Conservation (phyloP, 2,888 invertebrate species). For the Hypsopygia costalis region DNA sequence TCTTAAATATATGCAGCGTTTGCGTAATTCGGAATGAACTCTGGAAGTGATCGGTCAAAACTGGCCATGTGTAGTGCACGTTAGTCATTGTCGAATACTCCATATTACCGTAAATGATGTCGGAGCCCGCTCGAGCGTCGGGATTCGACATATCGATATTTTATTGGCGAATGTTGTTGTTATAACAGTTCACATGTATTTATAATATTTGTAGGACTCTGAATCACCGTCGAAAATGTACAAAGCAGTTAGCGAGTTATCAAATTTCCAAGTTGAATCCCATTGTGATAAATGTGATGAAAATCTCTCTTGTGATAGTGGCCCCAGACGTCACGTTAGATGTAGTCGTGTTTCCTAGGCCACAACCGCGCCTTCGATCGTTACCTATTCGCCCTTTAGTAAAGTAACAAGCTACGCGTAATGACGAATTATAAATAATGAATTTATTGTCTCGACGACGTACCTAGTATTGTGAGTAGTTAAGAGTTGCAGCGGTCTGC, state of each 20-base stretch:
- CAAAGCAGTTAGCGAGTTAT: constrained; percentile 23
- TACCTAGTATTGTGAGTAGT: constrained; percentile 60
- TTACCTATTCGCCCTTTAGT: constrained; percentile 52
- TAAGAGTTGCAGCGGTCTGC: too few species aligned
- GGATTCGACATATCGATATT: constrained; percentile 40
- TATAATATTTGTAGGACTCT: constrained; percentile 4
- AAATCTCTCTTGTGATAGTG: constrained; percentile 75
- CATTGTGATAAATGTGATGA: constrained; percentile 76
- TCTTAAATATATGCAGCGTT: too few species aligned
- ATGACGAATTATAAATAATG: constrained; percentile 34
- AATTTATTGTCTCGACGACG: constrained; percentile 49
- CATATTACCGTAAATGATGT: constrained; percentile 28
- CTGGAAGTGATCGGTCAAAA: too few species aligned
- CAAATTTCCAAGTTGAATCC: constrained; percentile 54
- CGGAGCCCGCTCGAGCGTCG: constrained; percentile 19
- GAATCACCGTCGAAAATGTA: constrained; percentile 5
- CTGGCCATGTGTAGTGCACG: background rate
- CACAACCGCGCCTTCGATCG: constrained; percentile 50
- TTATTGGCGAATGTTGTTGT: constrained; percentile 26
- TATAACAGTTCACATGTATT: constrained; percentile 26
- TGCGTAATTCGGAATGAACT: too few species aligned
- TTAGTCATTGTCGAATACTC: constrained; percentile 40
- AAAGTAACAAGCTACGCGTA: constrained; percentile 27
- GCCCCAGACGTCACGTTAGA: constrained; percentile 72
- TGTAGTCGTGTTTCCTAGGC: constrained; percentile 53